These are phyloP conservation scores for Mormyrus proboscirostris DNA, from an alignment of 2,797 vertebrate species.

Conservation along the genomic window DNA sequence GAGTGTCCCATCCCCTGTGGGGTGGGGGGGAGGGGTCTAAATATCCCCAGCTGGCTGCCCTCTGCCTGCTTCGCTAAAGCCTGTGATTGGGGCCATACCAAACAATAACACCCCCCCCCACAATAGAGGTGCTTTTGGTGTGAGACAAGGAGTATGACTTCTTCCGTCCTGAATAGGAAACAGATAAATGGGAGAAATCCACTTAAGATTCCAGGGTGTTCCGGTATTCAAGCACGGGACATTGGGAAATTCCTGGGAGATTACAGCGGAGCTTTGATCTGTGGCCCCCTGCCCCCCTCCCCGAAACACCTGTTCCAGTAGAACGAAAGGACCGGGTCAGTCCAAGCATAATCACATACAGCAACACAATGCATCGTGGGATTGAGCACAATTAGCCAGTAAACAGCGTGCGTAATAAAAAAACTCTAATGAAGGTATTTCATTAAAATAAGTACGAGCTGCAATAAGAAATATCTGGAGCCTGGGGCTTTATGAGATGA, in stretches of 20 bases:
- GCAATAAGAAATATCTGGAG: neutral
- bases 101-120: neutral
- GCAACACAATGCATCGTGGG: neutral
- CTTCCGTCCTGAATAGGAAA: constrained; percentile 17
- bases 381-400: neutral
- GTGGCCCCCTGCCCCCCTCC: constrained; percentile 33
- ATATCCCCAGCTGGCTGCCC: neutral
- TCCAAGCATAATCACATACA: neutral
- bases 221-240: constrained; percentile 38
- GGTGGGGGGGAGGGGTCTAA: neutral
- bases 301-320: constrained; percentile 31
- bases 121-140: neutral
- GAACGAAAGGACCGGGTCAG: neutral
- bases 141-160: neutral
- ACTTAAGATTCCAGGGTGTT: constrained; percentile 49
- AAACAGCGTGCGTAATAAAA: neutral
- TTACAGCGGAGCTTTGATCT: constrained; percentile 46
- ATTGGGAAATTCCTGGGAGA: constrained; percentile 45
- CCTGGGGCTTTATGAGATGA: neutral
- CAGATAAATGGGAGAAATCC: constrained; percentile 40
- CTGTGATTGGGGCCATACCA: neutral
- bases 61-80: neutral
- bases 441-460: neutral
- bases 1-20: neutral
- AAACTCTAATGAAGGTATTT: constrained; percentile 2